phyloP scores from a whole-genome alignment of 2,113 vertebrate genomes.

The Gallinago jamesoni region DNA sequence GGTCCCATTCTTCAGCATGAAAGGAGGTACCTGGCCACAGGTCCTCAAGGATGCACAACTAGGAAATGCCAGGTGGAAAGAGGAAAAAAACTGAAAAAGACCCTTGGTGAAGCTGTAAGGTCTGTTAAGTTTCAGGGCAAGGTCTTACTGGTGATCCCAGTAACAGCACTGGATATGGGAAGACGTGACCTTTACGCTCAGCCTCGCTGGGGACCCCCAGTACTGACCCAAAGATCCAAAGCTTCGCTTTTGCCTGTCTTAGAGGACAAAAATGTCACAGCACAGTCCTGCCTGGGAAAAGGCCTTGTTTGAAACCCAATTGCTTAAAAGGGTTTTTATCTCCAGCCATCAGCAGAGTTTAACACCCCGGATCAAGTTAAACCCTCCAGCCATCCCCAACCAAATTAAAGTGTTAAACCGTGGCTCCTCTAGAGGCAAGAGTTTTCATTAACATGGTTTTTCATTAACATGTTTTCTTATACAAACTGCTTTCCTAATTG shows the following conservation, averaged over 20 bases:
- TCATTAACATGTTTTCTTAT: conserved; percentile 29
- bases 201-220: rapidly evolving
- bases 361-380: not conserved
- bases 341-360: not conserved
- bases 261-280: not conserved
- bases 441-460: conserved; percentile 17
- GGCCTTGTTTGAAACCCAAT: not conserved
- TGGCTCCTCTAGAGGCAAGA: not conserved
- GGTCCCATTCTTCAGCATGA: not conserved
- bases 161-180: not conserved
- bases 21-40: not conserved
- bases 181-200: rapidly evolving
- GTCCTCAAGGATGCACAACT: not conserved
- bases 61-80: not conserved
- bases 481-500: not conserved
- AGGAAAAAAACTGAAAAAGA: not conserved
- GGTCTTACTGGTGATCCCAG: not conserved
- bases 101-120: not conserved
- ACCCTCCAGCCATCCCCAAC: not conserved
- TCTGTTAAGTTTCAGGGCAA: not conserved
- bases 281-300: not conserved
- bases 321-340: not conserved
- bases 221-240: not conserved
- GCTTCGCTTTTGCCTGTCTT: not conserved
- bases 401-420: not conserved